Base-by-base conservation (phyloP, 2,113 vertebrate genomes). In the Sminthopsis crassicaudata region DNA sequence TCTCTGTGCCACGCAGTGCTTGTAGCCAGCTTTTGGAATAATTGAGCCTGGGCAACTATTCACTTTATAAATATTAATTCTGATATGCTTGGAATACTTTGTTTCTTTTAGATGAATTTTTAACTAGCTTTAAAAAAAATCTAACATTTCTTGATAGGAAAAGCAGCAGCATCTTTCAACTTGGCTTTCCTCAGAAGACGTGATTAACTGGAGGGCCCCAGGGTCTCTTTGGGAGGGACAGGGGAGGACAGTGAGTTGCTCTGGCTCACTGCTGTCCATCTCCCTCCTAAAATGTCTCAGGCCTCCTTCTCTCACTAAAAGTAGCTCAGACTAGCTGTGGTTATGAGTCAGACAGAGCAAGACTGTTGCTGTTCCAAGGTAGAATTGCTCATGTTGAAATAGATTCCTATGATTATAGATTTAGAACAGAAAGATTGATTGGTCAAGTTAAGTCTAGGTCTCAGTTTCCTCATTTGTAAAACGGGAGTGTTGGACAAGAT, bases 51-150 rank as follows among this genome's bases (percentile, higher is more conserved):
- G 98, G 98, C 97, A 98, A 98, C 97, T 97, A 94, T 97, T 96
- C 96, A 94, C 96, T 98, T 98, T 97, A 98, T 98, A 98, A 98
- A 98, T 99, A 99, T 98, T 98, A 98, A 98, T 98, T 98, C 94
- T 95, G 98, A 96, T 97, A 98, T 98, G 98, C 98, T 98, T 98
- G 97, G 98, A 95, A 98, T 97, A 93, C 95, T 97, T 97, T 95
- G 98, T 97, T 95, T 98, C 97, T 97, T 97, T 98, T 96, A 97
- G 97, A 98, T 98, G 98, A 98, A 98, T 98, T 98, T 97, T 98
- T 98, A 98, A 99, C 98, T 97, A 98, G 97, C 96, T 97, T 57
- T 57, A 51, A 50, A 50, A 50, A 50, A 50, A 98, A 98, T 98
- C 96, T 96, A 95, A 92, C 11, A 76, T 92, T 97, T 96, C 97